phyloP scores from a whole-genome alignment of 2,113 vertebrate species.

The Sebastes schlegelii region DNA sequence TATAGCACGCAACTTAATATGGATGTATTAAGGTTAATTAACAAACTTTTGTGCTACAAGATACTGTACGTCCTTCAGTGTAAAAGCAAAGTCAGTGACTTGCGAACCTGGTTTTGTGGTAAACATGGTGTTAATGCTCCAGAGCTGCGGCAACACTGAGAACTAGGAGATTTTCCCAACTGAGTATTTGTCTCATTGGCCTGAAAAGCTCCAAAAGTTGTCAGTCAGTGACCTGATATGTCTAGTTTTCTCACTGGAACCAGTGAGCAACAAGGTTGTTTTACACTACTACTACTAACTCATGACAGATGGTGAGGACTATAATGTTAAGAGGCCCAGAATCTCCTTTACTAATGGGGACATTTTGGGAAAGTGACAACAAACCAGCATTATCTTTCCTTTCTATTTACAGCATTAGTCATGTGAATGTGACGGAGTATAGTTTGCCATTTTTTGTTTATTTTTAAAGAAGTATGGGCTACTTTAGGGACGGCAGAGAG shows the following conservation, averaged over 20 bases:
- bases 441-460: background rate
- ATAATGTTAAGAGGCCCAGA: background rate
- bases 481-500: background rate
- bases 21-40: slow-evolving; percentile 17
- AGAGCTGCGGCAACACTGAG: background rate
- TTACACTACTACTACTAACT: background rate
- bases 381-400: background rate
- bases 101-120: slow-evolving; percentile 23
- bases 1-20: slow-evolving; percentile 16
- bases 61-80: slow-evolving; percentile 23
- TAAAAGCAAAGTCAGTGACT: slow-evolving; percentile 27
- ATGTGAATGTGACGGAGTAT: background rate
- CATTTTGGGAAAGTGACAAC: background rate
- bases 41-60: slow-evolving; percentile 30
- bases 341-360: background rate
- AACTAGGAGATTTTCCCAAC: background rate
- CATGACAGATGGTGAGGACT: background rate
- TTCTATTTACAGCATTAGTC: slow-evolving; percentile 25
- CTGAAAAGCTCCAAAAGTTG: background rate
- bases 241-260: background rate
- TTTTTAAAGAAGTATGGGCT: background rate
- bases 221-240: slow-evolving; percentile 9
- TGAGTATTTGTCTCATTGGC: slow-evolving; percentile 6
- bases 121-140: slow-evolving; percentile 16
- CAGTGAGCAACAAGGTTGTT: background rate